Evolutionary conservation across 2,888 invertebrate species (phyloP).

Genomic region (Leucophenga montana): DNA sequence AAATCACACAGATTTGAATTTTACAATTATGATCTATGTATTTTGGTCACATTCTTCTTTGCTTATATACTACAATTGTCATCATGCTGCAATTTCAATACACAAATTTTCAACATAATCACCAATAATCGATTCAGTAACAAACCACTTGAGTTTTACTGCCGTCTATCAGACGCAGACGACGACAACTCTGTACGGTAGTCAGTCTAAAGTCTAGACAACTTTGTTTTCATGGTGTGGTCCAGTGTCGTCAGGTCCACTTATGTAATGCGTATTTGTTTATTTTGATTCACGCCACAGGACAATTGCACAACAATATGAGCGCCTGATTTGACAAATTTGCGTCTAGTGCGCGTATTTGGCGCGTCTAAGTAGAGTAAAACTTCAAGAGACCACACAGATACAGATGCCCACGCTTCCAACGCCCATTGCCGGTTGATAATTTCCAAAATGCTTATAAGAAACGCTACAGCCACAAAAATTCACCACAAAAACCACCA

Average conservation of each 20-base stretch:
- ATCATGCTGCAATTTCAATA: not conserved
- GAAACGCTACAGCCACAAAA: not conserved
- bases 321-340: constrained; percentile 35
- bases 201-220: constrained; percentile 48
- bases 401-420: constrained; percentile 27
- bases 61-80: too few species aligned
- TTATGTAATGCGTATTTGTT: constrained; percentile 40
- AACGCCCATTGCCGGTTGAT: not conserved
- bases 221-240: constrained; percentile 38
- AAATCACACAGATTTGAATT: too few species aligned
- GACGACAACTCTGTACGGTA: not conserved
- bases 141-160: not conserved
- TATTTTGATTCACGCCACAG: constrained; percentile 58
- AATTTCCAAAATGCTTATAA: not conserved
- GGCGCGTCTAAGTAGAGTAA: constrained; percentile 47
- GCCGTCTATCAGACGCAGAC: not conserved
- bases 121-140: constrained; percentile 1
- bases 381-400: constrained; percentile 52
- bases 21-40: too few species aligned
- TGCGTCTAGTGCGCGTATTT: constrained; percentile 31
- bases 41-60: too few species aligned
- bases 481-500: constrained; percentile 30
- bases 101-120: not conserved
- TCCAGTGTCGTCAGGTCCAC: constrained; percentile 26
- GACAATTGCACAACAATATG: constrained; percentile 44